A percentile compares a stretch with the other conserved stretches of the same genome.
These are phyloP conservation scores for Calyptomena viridis DNA, from an alignment of 2,113 vertebrate species.

Conservation along the genomic window DNA sequence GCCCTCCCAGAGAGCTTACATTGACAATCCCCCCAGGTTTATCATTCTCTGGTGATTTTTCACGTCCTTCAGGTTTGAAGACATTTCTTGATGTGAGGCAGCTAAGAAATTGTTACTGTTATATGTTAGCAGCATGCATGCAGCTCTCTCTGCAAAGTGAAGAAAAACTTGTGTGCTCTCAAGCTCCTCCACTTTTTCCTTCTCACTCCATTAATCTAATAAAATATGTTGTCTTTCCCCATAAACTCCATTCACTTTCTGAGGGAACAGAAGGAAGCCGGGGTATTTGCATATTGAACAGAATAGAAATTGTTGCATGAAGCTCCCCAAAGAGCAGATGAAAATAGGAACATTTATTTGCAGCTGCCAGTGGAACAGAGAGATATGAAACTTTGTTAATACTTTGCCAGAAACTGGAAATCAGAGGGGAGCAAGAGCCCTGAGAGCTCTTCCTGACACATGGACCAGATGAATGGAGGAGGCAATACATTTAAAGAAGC, in stretches of 20 bases:
- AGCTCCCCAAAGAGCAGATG: slow-evolving; percentile 25
- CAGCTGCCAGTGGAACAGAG: slow-evolving; percentile 8
- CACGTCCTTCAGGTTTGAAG: neutral
- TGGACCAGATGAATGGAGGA: neutral
- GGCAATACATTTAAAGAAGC: neutral
- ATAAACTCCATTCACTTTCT: slow-evolving; percentile 22
- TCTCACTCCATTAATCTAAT: slow-evolving; percentile 45
- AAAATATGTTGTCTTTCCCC: slow-evolving; percentile 36
- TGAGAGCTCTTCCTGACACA: neutral
- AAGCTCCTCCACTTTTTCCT: neutral
- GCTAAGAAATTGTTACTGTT: neutral
- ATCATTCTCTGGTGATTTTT: neutral
- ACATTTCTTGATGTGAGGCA: neutral
- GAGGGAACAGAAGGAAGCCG: neutral
- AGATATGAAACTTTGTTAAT: slow-evolving; percentile 10
- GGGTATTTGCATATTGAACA: slow-evolving; percentile 42
- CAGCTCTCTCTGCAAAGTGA: neutral
- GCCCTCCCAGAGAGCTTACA: neutral
- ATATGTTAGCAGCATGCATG: neutral
- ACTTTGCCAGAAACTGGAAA: slow-evolving; percentile 1
- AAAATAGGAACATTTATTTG: slow-evolving; percentile 50
- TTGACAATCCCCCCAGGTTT: neutral
- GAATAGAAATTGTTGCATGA: slow-evolving; percentile 32
- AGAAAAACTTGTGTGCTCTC: neutral
- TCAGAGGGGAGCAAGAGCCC: neutral